These are phyloP conservation scores for Zoroaster sp. DNA, from an alignment of 53 echinoderm and acorn worm genomes.

Conservation along the genomic window DNA sequence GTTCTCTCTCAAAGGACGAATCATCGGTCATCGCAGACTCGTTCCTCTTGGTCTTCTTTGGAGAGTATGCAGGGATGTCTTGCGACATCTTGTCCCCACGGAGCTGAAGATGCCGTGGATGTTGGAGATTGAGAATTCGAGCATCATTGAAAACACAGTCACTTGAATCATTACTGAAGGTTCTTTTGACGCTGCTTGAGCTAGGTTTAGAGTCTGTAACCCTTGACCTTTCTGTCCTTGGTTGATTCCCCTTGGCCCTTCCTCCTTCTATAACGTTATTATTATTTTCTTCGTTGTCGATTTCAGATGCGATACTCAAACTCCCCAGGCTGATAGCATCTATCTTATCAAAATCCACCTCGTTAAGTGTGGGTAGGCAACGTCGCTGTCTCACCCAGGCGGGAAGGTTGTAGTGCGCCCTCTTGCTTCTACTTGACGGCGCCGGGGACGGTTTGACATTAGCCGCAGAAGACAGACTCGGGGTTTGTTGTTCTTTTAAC, in stretches of 20 bases:
- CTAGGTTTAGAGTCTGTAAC: not conserved
- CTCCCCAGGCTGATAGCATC: conserved; percentile 68
- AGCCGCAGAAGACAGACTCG: not conserved
- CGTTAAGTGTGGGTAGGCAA: conserved; percentile 67
- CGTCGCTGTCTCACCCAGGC: conserved; percentile 68
- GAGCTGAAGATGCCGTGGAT: not conserved
- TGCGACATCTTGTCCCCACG: not conserved
- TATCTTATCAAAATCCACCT: conserved; percentile 76
- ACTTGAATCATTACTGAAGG: not conserved
- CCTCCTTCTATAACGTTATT: not conserved
- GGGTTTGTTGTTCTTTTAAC: not conserved
- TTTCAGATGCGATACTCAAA: conserved; percentile 33
- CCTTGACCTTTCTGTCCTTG: not conserved
- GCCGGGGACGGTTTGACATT: not conserved
- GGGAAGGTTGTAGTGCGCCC: conserved; percentile 38
- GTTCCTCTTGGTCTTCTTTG: conserved; percentile 22
- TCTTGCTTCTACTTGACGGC: not conserved
- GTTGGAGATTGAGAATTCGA: not conserved
- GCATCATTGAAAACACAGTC: not conserved
- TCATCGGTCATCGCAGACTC: conserved; percentile 14
- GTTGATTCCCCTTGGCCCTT: not conserved
- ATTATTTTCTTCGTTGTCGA: conserved; percentile 18
- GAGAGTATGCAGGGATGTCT: not conserved
- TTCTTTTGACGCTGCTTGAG: not conserved
- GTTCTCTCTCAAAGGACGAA: not conserved